Percentiles rank a stretch among this genome's conserved stretches.
Conservation (phyloP, 2,888 invertebrate genomes). For the Leptinotarsa rubiginosa region DNA sequence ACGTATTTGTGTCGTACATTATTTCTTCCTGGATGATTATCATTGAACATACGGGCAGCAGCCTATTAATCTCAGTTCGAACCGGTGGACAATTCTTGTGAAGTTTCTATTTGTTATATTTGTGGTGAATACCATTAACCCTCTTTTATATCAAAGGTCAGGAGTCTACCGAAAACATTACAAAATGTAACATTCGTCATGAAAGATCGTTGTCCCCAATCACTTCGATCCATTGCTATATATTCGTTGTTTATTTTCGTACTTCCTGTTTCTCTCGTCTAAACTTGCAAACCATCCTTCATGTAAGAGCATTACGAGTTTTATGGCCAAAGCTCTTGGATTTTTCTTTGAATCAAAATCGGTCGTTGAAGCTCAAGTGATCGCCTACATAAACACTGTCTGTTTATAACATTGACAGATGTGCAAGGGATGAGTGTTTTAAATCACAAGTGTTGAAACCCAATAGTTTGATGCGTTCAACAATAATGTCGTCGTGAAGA, state of each 20-base stretch:
- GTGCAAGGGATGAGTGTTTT: constrained; percentile 22
- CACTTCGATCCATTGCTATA: not conserved
- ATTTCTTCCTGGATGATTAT: too few species aligned
- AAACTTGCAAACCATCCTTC: constrained; percentile 13
- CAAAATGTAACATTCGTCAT: not conserved
- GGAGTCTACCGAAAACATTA: too few species aligned
- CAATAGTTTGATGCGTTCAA: constrained; percentile 12
- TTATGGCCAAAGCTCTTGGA: constrained; percentile 6
- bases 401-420: constrained; percentile 21
- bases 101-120: too few species aligned
- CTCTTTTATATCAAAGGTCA: too few species aligned
- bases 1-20: too few species aligned
- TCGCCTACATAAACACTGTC: constrained; percentile 7
- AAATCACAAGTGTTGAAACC: constrained; percentile 14
- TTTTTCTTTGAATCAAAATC: not conserved
- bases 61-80: too few species aligned
- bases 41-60: too few species aligned
- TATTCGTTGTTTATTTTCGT: constrained; percentile 26
- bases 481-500: not conserved
- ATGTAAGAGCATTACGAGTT: constrained; percentile 2
- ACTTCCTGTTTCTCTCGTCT: constrained; percentile 24
- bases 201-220: constrained; percentile 10
- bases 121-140: too few species aligned
- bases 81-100: too few species aligned
- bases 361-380: not conserved